Evolutionary conservation across 2,797 vertebrate genomes (phyloP).

Genomic region (Sorex maritimensis): DNA sequence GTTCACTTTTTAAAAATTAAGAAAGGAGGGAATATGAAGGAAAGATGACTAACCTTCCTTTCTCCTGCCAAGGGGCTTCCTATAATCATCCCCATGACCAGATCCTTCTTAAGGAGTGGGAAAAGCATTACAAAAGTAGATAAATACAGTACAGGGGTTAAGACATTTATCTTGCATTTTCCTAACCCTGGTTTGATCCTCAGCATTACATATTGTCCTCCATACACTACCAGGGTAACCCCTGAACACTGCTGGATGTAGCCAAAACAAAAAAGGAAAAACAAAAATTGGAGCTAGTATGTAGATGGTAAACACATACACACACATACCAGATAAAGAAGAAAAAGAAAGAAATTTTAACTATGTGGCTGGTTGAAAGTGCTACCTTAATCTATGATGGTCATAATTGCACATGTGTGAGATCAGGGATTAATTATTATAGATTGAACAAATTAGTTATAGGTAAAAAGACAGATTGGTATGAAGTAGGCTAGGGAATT

Average conservation of each 20-base stretch:
- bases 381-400: not conserved
- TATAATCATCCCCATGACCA: not conserved
- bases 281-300: too few relatives aligned
- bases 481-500: conserved; percentile 30
- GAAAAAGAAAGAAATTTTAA: not conserved
- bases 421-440: conserved; percentile 7
- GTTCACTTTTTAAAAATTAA: conserved; percentile 67
- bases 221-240: too few relatives aligned
- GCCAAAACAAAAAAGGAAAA: too few relatives aligned
- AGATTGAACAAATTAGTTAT: not conserved
- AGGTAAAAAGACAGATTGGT: conserved; percentile 14
- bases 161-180: too few relatives aligned
- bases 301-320: too few relatives aligned
- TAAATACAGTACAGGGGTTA: too few relatives aligned
- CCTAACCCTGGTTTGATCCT: too few relatives aligned
- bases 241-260: too few relatives aligned
- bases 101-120: not conserved
- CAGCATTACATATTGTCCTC: too few relatives aligned
- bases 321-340: too few relatives aligned
- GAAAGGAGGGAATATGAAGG: not conserved
- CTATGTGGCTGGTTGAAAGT: not conserved
- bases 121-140: not conserved
- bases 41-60: not conserved
- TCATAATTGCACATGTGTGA: not conserved
- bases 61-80: not conserved